A percentile compares a stretch with the other conserved stretches of the same genome.
These are phyloP conservation scores for Tanytarsus gracilentus DNA, from an alignment of 2,888 invertebrate genomes.

Conservation along the genomic window DNA sequence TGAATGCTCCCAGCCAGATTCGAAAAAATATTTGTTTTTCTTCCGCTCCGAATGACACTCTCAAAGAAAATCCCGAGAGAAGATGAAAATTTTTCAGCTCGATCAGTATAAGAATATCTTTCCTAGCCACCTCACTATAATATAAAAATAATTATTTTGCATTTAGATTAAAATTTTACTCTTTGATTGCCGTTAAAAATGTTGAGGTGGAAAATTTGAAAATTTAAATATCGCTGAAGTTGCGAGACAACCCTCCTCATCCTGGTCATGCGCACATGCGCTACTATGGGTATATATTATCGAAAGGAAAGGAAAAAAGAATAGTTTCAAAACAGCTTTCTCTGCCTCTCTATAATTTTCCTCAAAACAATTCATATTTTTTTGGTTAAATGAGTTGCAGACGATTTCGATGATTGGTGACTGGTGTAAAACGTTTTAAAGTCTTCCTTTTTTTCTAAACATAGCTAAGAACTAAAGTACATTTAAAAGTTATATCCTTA, in stretches of 20 bases:
- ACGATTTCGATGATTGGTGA: background rate
- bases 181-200: background rate
- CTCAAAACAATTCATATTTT: background rate
- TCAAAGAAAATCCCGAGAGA: no score
- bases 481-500: background rate
- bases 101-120: no score
- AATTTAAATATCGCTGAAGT: no score
- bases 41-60: no score
- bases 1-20: no score
- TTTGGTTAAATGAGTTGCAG: constrained; percentile 8
- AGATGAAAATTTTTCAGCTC: no score
- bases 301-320: background rate
- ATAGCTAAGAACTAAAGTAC: no score
- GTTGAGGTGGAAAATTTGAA: background rate
- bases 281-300: background rate
- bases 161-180: no score
- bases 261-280: background rate
- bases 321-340: constrained; percentile 10
- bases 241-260: no score
- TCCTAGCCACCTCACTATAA: no score
- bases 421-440: background rate
- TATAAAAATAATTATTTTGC: no score
- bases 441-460: background rate
- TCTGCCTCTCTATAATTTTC: background rate
- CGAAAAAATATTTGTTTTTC: no score